Evolutionary conservation across 2,113 vertebrate species (phyloP).

Genomic region (Zosterops pallidus): DNA sequence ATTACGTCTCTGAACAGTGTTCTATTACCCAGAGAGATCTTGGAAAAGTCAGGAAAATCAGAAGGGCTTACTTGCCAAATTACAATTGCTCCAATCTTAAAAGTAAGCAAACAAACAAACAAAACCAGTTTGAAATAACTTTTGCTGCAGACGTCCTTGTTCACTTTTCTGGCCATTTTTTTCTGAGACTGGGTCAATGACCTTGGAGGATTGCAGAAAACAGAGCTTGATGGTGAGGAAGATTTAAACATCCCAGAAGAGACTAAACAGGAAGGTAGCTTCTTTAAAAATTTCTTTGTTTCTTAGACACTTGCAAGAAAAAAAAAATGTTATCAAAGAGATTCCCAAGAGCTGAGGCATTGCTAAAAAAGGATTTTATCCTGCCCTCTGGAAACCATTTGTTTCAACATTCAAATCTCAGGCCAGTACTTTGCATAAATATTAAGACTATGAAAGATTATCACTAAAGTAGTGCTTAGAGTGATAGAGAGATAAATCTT

Average conservation of each 20-base stretch:
- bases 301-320: neutral
- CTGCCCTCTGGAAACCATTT: neutral
- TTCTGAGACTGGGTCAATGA: neutral
- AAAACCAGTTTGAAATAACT: neutral
- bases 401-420: neutral
- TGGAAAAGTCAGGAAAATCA: neutral
- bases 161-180: neutral
- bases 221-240: neutral
- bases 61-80: neutral
- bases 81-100: neutral
- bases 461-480: neutral
- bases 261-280: neutral
- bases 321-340: neutral
- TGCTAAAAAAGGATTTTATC: neutral
- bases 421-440: neutral
- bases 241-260: neutral
- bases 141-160: neutral
- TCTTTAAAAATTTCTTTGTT: neutral
- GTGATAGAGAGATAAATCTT: neutral
- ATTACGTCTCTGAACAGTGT: neutral
- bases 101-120: neutral
- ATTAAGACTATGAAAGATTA: neutral
- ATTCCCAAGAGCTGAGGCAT: neutral
- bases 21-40: neutral
- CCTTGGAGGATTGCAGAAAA: neutral